Base-by-base conservation (phyloP, 2,797 vertebrate species). In the Dromococcyx pavoninus region DNA sequence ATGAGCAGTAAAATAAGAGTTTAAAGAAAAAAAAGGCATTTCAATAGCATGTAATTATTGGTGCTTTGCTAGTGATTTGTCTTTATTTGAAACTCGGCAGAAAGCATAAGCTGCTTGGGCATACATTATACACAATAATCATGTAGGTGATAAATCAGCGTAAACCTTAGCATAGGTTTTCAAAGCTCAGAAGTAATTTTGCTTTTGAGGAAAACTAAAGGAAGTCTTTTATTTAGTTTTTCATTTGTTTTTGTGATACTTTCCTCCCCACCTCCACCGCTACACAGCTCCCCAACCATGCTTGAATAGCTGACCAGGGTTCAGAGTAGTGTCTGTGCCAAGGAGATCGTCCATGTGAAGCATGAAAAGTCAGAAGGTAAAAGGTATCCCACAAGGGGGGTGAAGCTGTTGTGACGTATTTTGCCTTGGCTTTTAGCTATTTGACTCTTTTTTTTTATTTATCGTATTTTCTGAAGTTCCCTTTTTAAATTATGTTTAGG, bases 21-120 rank as follows among this genome's bases (percentile, higher is more conserved):
- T 70, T 48, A 70, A 76, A 61, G 64, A n/a, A n/a, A 61, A 39
- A 54, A 65, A 51, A 70, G 8, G 13, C 28, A 19, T 86, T 95
- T 89, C n/a, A 64, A 1, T 71, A 64, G n/a, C 82, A 8, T 74
- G 19, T 80, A 48, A 60, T 91, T 89, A 53, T 88, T 18, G 5
- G 22, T 86, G 33, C 65, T 93, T 90, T 91, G 57, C 57, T 86
- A 57, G 61, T 86, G 44, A 86, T 95, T 86, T 93, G 41, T 65
- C 33, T 77, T 16, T 66, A 69, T 86, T 69, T 86, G 57, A 93
- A 88, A 71, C 46, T 17, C 78, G 62, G 74, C 37, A 50, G 58
- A 73, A 91, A 79, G 41, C 41, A 16, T 84, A 62, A 93, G 24
- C 82, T 86, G 25, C 61, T 77, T 33, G 37, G 7, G 7, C 80